A percentile compares a stretch with the other conserved stretches of the same genome.
Evolutionary conservation across 1,140 invertebrate species (phyloP).

Genomic region (Leptinotarsa lineolata): DNA sequence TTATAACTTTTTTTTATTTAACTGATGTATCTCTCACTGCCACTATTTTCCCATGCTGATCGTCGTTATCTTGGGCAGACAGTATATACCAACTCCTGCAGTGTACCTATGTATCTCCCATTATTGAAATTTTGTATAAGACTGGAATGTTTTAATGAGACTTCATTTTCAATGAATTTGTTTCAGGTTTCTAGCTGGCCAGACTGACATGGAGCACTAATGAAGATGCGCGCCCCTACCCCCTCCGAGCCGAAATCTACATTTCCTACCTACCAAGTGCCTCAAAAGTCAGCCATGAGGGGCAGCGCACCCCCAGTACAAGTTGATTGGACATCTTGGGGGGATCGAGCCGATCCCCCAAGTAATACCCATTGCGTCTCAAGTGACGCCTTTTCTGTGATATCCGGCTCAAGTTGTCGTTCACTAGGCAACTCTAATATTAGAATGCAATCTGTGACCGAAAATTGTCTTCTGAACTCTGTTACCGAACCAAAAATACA

Average conservation of each 20-base stretch:
- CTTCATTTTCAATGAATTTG: slow-evolving; percentile 21
- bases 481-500: slow-evolving; percentile 67
- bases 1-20: too few relatives aligned
- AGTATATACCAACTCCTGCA: too few relatives aligned
- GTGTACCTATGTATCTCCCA: too few relatives aligned
- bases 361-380: slow-evolving; percentile 51
- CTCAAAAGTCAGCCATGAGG: slow-evolving; percentile 57
- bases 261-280: slow-evolving; percentile 59
- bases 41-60: too few relatives aligned
- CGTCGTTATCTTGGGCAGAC: too few relatives aligned
- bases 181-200: slow-evolving; percentile 57
- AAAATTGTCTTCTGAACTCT: slow-evolving; percentile 69
- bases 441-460: slow-evolving; percentile 70
- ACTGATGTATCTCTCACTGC: too few relatives aligned
- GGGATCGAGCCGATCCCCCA: slow-evolving; percentile 58
- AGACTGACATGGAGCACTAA: slow-evolving; percentile 58
- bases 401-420: slow-evolving; percentile 69
- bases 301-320: slow-evolving; percentile 57
- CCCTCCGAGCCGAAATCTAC: slow-evolving; percentile 57
- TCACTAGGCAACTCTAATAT: slow-evolving; percentile 59
- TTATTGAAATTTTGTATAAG: too few relatives aligned
- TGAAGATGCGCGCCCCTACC: slow-evolving; percentile 55
- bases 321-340: slow-evolving; percentile 54
- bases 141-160: too few relatives aligned
- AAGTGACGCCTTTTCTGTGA: slow-evolving; percentile 66